These are phyloP conservation scores for Sylvia atricapilla DNA, from an alignment of 2,113 vertebrate genomes.

Conservation along the genomic window DNA sequence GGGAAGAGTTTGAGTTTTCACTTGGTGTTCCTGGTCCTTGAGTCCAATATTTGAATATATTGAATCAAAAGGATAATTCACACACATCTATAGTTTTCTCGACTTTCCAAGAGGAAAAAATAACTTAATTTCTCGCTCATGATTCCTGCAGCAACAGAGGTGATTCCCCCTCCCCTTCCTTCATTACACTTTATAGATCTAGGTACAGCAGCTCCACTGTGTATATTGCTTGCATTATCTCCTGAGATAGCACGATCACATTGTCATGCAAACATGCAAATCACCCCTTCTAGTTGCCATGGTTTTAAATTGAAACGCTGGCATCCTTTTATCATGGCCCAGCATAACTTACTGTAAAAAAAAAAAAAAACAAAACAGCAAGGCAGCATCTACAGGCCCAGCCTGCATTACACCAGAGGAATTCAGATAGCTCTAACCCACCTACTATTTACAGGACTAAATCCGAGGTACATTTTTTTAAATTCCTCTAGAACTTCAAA, in stretches of 20 bases:
- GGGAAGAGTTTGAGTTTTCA: background rate
- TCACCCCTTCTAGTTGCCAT: constrained; percentile 49
- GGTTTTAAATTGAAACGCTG: constrained; percentile 49
- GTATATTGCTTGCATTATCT: constrained; percentile 4
- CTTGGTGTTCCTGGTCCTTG: background rate
- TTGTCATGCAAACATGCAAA: constrained; percentile 65
- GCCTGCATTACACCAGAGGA: background rate
- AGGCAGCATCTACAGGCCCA: background rate
- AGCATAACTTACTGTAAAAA: constrained; percentile 4
- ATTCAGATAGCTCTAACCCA: background rate
- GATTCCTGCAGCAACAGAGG: background rate
- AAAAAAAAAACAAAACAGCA: background rate
- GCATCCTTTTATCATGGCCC: constrained; percentile 32
- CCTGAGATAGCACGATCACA: constrained; percentile 30
- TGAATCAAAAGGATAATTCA: background rate
- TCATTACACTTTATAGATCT: background rate
- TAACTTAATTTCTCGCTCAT: background rate
- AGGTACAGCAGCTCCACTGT: background rate
- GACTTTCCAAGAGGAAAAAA: background rate
- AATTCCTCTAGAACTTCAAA: constrained; percentile 4
- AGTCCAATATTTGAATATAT: background rate
- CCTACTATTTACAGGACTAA: background rate
- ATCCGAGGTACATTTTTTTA: background rate
- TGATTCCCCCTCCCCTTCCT: background rate
- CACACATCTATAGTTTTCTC: background rate